These are phyloP conservation scores for Schrankia costaestrigalis DNA, from an alignment of 2,888 invertebrate species.

Conservation along the genomic window DNA sequence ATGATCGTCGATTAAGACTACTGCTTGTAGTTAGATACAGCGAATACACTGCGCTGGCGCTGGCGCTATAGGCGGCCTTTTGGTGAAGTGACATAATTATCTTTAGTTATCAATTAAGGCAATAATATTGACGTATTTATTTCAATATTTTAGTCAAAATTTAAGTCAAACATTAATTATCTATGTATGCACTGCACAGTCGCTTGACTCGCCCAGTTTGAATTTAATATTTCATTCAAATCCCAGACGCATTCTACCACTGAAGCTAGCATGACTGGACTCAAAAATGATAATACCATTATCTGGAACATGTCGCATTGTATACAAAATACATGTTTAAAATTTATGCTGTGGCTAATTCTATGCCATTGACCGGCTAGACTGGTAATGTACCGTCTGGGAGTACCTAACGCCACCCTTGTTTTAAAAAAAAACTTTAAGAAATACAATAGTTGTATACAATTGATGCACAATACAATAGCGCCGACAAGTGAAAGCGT, in stretches of 20 bases:
- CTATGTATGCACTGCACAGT: too few species aligned
- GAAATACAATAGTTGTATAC: conserved; percentile 58
- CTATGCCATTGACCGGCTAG: conserved; percentile 30
- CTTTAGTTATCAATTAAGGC: too few species aligned
- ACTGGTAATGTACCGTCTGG: conserved; percentile 25
- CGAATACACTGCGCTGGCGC: too few species aligned
- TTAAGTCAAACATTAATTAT: too few species aligned
- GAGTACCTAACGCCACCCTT: conserved; percentile 43
- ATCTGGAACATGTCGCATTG: conserved; percentile 28
- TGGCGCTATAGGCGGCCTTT: too few species aligned
- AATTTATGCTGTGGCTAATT: conserved; percentile 34
- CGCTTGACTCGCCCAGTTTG: too few species aligned
- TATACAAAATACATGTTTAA: conserved; percentile 21
- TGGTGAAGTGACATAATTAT: too few species aligned
- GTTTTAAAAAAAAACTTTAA: conserved; percentile 43
- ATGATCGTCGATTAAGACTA: too few species aligned
- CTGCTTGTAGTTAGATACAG: too few species aligned
- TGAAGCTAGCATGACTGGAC: conserved; percentile 18
- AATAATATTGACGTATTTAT: too few species aligned
- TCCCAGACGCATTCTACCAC: conserved; percentile 22
- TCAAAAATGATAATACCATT: conserved; percentile 23
- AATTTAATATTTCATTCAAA: conserved; percentile 21
- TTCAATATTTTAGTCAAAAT: too few species aligned
- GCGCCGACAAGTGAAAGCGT: conserved; percentile 76
- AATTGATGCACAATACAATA: conserved; percentile 67